Conservation (phyloP, 2,797 vertebrate genomes). For the Microctenopoma steveboyesi region DNA sequence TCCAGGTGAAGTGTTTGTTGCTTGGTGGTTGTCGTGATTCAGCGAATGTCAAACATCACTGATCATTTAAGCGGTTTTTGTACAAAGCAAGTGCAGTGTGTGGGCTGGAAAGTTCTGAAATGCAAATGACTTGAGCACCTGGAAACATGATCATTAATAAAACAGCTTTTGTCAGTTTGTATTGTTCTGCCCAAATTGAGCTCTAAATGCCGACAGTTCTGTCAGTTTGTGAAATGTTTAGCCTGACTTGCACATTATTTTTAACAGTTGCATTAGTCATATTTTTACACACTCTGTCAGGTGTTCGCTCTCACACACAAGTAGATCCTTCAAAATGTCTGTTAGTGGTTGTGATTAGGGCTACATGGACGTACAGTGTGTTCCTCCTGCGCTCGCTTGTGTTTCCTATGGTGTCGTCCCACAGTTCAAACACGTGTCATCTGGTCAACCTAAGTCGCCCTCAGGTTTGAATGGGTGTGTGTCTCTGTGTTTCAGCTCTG, state of each 20-base stretch:
- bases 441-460: no score
- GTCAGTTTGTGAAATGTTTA: slow-evolving; percentile 28
- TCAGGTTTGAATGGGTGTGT: no score
- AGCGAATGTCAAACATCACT: neutral
- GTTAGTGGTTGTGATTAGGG: no score
- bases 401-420: no score
- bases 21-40: neutral
- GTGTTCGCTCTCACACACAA: neutral
- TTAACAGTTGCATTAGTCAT: slow-evolving; percentile 12
- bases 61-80: slow-evolving; percentile 1
- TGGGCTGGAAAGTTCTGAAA: slow-evolving; percentile 14
- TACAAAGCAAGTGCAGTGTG: neutral
- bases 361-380: no score
- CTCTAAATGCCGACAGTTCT: slow-evolving; percentile 6
- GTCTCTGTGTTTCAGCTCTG: no score
- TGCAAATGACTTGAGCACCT: slow-evolving; percentile 1
- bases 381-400: no score
- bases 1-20: neutral
- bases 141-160: slow-evolving; percentile 21
- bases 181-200: slow-evolving; percentile 16
- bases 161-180: slow-evolving; percentile 28
- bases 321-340: no score
- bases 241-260: slow-evolving; percentile 27
- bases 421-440: no score
- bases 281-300: slow-evolving; percentile 6